Evolutionary conservation across 2,888 invertebrate species (phyloP), one percentile per base, ranked within the genome.

Genomic region (Tethea ocularis): DNA sequence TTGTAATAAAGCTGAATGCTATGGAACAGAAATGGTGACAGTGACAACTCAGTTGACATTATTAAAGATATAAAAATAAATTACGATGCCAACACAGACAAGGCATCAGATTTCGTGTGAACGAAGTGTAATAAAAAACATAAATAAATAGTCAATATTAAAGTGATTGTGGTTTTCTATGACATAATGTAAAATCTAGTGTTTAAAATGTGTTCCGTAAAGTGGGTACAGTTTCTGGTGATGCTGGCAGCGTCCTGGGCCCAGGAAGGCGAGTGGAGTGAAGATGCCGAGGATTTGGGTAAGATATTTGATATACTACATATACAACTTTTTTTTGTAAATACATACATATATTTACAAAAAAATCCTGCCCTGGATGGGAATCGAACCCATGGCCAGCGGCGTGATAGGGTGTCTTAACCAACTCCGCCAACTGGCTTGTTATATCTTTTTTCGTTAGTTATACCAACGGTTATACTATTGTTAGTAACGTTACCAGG

Each of bases 261-360:
- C 53, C 91, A 93, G 70, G 92, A 93, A 60, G 91, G 91, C 24
- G 93, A 93, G 73, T 93, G 93, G 93, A 92, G 91, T 55, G 93
- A 93, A 64, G 93, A 93, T 64, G 92, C 92, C 13, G 92, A 93
- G 68, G 92, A 93, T 57, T 75, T 93, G 56, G 92, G 93, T 92
- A 71, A 86, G 89, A 62, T 53, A 15, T 57, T 13, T 38, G 2
- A 13, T 33, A 13, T n/a, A n/a, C n/a, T n/a, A n/a, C n/a, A n/a
- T n/a, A n/a, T n/a, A n/a, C n/a, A n/a, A n/a, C n/a, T n/a, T n/a
- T n/a, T n/a, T n/a, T n/a, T n/a, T n/a, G n/a, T n/a, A n/a, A n/a
- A n/a, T n/a, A n/a, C n/a, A n/a, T n/a, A n/a, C n/a, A n/a, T n/a
- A n/a, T n/a, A n/a, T n/a, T n/a, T n/a, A n/a, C n/a, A n/a, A n/a